phyloP scores from a whole-genome alignment of 2,888 invertebrate genomes.

The Pilophorus perplexus region DNA sequence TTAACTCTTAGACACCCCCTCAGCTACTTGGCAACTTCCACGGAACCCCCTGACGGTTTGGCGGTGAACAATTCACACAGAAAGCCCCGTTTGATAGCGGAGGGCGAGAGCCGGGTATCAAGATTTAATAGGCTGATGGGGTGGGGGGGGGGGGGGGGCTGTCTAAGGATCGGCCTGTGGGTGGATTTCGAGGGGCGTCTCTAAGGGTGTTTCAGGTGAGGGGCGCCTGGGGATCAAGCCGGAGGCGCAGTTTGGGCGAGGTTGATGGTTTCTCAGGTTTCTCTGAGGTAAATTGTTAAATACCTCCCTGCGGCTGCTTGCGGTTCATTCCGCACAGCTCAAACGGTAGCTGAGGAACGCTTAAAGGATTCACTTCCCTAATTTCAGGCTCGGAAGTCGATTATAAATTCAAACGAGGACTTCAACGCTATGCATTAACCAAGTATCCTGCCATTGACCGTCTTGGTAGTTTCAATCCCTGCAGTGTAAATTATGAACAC shows the following conservation, averaged over 20 bases:
- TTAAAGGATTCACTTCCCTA: background rate
- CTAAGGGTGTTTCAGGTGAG: too few species aligned
- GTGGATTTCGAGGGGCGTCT: too few species aligned
- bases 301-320: background rate
- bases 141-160: too few species aligned
- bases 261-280: too few species aligned
- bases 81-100: background rate
- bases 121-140: conserved; percentile 34
- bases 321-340: background rate
- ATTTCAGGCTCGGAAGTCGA: too few species aligned
- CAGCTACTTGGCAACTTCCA: background rate
- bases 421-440: too few species aligned
- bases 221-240: background rate
- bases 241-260: background rate
- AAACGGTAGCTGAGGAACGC: too few species aligned
- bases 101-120: conserved; percentile 9
- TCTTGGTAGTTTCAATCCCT: too few species aligned
- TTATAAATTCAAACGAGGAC: too few species aligned
- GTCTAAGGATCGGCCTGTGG: too few species aligned
- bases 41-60: background rate
- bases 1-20: conserved; percentile 23
- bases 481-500: too few species aligned
- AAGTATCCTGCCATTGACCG: too few species aligned
- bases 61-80: conserved; percentile 31
- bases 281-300: conserved; percentile 22